phyloP scores from a whole-genome alignment of 2,113 vertebrate species.

The Strigops habroptila region DNA sequence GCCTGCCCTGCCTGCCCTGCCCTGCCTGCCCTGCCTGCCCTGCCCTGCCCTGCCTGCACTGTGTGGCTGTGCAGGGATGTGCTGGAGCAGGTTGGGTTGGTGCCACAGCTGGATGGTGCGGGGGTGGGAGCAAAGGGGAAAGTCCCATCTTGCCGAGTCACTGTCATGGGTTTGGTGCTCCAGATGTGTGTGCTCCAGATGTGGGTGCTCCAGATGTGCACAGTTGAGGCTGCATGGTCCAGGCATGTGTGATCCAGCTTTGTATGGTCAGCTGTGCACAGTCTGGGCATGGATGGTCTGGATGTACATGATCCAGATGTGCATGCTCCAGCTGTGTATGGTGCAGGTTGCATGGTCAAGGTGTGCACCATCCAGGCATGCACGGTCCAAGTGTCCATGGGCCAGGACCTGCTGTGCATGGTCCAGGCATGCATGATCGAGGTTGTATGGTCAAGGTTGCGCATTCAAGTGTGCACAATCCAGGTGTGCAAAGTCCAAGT shows the following conservation, averaged over 20 bases:
- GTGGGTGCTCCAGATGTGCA: background rate
- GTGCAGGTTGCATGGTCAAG: background rate
- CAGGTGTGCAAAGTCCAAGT: background rate
- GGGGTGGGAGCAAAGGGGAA: too few relatives aligned
- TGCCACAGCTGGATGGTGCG: background rate
- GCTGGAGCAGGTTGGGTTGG: fast-evolving
- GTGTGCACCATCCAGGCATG: fast-evolving
- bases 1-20: too few relatives aligned
- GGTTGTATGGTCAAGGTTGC: too few relatives aligned
- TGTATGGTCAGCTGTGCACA: fast-evolving
- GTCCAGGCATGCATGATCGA: background rate
- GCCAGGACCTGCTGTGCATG: background rate
- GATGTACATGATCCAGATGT: too few relatives aligned
- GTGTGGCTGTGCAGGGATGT: background rate
- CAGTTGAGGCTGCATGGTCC: background rate
- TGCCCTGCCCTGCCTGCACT: background rate
- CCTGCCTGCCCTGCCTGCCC: too few relatives aligned
- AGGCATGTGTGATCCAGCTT: background rate
- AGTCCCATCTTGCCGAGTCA: fast-evolving
- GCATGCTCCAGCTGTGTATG: fast-evolving
- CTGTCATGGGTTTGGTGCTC: background rate
- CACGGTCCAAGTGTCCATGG: fast-evolving
- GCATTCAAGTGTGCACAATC: background rate
- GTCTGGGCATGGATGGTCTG: background rate
- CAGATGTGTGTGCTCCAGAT: background rate